A percentile compares a stretch with the other conserved stretches of the same genome.
Conservation (phyloP, 2,797 vertebrate genomes). For the Mormyrus proboscirostris region DNA sequence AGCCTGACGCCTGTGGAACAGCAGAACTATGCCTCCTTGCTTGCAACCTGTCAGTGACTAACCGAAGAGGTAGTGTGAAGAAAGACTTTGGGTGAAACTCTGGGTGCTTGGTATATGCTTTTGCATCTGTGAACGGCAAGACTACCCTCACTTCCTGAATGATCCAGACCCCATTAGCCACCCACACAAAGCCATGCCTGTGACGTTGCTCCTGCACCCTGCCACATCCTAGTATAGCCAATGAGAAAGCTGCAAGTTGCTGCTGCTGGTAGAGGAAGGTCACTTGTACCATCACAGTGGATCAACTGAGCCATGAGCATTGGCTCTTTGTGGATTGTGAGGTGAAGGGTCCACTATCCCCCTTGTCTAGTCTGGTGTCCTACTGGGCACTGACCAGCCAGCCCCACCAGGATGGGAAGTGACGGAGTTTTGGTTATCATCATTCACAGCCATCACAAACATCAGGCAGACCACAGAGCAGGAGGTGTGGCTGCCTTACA, state of each 20-base stretch:
- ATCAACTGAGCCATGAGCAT: not conserved
- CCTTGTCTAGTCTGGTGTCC: not conserved
- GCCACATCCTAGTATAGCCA: not conserved
- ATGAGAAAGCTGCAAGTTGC: not conserved
- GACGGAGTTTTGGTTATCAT: not conserved
- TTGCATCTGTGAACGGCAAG: not conserved
- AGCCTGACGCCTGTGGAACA: not conserved
- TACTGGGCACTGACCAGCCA: not conserved
- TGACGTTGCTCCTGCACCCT: not conserved
- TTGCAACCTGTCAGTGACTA: not conserved
- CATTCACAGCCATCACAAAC: not conserved
- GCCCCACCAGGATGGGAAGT: not conserved
- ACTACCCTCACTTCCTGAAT: not conserved
- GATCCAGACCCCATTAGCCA: not conserved
- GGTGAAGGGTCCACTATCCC: not conserved
- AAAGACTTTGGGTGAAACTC: not conserved
- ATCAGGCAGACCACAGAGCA: not conserved
- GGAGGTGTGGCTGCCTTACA: not conserved
- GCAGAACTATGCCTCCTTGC: not conserved
- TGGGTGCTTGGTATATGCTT: not conserved
- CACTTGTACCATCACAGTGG: not conserved
- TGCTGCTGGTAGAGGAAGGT: not conserved
- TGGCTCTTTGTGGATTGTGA: not conserved
- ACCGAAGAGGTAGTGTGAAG: not conserved
- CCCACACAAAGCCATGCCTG: not conserved